These are phyloP conservation scores for Mesocentrotus franciscanus DNA, from an alignment of 53 echinoderm and acorn worm species.

Conservation along the genomic window DNA sequence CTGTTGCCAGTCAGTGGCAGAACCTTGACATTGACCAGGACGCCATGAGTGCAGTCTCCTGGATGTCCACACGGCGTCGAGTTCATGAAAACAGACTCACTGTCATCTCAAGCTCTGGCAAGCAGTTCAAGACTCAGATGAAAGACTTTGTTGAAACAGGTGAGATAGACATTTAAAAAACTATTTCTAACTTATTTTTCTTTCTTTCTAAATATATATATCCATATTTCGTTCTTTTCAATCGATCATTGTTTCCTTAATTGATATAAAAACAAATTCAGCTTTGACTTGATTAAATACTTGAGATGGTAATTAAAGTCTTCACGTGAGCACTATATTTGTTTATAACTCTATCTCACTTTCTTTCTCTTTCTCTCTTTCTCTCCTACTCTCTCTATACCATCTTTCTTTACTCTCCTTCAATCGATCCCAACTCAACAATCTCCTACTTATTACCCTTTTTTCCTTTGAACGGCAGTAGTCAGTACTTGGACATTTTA, in stretches of 20 bases:
- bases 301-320: neutral
- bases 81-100: conserved; percentile 84
- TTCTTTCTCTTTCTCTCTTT: no score
- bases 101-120: conserved; percentile 80
- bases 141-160: conserved; percentile 65
- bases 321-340: neutral
- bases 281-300: neutral
- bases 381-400: no score
- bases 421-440: no score
- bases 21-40: conserved; percentile 76
- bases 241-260: neutral
- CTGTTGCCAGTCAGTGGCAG: conserved; percentile 80
- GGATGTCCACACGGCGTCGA: conserved; percentile 86
- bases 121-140: conserved; percentile 65
- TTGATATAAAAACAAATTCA: no score
- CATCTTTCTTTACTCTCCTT: no score
- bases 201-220: neutral
- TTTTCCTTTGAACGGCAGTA: no score
- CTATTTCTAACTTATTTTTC: neutral
- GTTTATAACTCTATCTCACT: no score
- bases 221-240: neutral
- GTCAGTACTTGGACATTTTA: no score
- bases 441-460: no score
- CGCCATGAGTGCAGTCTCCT: conserved; percentile 83
- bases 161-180: neutral